phyloP scores from a whole-genome alignment of 2,888 invertebrate species.

The Linyphia triangularis region DNA sequence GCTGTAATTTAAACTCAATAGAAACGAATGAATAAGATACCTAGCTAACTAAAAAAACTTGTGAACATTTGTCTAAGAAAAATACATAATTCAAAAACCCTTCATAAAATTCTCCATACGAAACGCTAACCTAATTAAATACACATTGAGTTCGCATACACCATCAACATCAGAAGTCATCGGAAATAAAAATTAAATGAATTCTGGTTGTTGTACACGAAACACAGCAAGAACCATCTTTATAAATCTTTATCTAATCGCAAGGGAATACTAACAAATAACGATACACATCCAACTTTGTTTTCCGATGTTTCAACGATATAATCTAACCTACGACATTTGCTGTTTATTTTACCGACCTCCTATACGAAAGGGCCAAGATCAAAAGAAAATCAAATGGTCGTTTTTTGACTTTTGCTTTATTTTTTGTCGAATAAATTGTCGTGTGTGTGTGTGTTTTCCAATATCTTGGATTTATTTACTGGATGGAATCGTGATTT shows the following conservation, averaged over 20 bases:
- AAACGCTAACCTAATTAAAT: neutral
- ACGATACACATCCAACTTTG: neutral
- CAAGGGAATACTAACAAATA: neutral
- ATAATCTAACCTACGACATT: neutral
- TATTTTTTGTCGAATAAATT: neutral
- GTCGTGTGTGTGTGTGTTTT: neutral
- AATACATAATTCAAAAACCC: too few species aligned
- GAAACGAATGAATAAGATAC: too few species aligned
- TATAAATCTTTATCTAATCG: neutral
- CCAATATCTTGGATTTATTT: neutral
- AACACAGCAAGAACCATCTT: neutral
- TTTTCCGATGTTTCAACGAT: neutral
- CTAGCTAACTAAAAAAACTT: too few species aligned
- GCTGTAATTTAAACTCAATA: too few species aligned
- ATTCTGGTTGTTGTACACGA: neutral
- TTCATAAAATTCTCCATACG: too few species aligned
- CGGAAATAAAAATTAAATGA: neutral
- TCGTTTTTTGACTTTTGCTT: neutral
- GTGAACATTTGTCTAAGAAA: too few species aligned
- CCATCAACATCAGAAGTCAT: neutral
- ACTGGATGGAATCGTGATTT: neutral
- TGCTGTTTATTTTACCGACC: neutral
- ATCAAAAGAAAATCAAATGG: neutral
- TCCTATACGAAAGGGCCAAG: neutral
- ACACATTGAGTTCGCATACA: neutral